Conservation (phyloP, 2,797 vertebrate species). For the Otus scops region DNA sequence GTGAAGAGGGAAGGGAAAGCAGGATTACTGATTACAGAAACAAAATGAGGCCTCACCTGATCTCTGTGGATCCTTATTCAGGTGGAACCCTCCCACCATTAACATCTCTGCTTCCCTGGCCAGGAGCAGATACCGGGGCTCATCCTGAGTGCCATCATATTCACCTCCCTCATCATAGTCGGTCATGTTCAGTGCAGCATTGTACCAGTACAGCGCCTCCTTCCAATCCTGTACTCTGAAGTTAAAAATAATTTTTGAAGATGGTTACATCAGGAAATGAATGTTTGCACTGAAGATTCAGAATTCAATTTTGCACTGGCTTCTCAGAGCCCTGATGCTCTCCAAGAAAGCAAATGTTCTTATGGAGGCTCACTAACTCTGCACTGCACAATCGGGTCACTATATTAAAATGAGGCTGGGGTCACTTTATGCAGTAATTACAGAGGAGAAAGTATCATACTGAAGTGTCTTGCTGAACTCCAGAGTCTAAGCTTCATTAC, state of each 20-base stretch:
- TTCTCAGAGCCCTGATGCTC: background rate
- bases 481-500: background rate
- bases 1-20: background rate
- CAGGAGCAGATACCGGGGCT: slow-evolving; percentile 88
- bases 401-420: background rate
- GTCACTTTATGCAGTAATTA: background rate
- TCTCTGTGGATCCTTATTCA: slow-evolving; percentile 85
- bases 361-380: background rate
- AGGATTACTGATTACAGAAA: background rate
- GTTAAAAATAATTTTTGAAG: background rate
- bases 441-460: background rate
- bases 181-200: slow-evolving; percentile 83
- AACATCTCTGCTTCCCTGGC: slow-evolving; percentile 91
- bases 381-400: background rate
- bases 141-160: slow-evolving; percentile 91
- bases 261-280: background rate
- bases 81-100: slow-evolving; percentile 79
- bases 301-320: background rate
- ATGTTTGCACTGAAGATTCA: background rate
- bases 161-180: slow-evolving; percentile 95
- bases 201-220: slow-evolving; percentile 89
- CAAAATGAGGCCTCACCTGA: slow-evolving; percentile 77
- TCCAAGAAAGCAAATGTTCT: background rate
- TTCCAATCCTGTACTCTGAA: slow-evolving; percentile 86
- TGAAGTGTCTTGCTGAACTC: background rate